Evolutionary conservation across 2,113 vertebrate species (phyloP).

Genomic region (Varanus salvator): DNA sequence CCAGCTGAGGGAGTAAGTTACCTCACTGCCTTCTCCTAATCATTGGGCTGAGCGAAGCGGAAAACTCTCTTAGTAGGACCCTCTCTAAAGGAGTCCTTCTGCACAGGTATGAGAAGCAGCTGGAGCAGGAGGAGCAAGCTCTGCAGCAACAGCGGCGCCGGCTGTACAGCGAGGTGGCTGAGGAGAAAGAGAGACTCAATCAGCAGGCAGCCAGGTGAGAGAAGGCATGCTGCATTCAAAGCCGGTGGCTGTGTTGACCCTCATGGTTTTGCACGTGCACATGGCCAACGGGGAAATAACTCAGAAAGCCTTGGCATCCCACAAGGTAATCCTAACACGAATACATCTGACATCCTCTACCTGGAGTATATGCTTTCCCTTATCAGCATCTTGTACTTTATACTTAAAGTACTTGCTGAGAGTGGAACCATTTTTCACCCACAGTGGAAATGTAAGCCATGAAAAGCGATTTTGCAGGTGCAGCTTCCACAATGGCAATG

Average conservation of each 20-base stretch:
- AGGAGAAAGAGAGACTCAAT: constrained; percentile 89
- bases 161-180: constrained; percentile 87
- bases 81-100: background rate
- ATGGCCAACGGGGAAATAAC: background rate
- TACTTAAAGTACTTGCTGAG: background rate
- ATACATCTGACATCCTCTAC: background rate
- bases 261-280: background rate
- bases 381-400: background rate
- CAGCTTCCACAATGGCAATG: background rate
- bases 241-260: background rate
- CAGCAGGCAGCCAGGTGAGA: constrained; percentile 88
- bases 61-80: rapidly evolving
- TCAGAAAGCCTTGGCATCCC: background rate
- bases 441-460: background rate
- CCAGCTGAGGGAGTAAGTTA: background rate
- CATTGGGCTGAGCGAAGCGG: rapidly evolving
- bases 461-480: background rate
- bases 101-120: constrained; percentile 89
- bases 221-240: background rate
- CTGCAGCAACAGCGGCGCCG: constrained; percentile 91
- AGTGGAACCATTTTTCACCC: background rate
- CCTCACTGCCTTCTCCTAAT: background rate
- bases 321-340: background rate
- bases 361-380: background rate
- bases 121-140: constrained; percentile 89